Base-by-base conservation (phyloP, 2,888 invertebrate genomes). In the Pyrochroa serraticornis region DNA sequence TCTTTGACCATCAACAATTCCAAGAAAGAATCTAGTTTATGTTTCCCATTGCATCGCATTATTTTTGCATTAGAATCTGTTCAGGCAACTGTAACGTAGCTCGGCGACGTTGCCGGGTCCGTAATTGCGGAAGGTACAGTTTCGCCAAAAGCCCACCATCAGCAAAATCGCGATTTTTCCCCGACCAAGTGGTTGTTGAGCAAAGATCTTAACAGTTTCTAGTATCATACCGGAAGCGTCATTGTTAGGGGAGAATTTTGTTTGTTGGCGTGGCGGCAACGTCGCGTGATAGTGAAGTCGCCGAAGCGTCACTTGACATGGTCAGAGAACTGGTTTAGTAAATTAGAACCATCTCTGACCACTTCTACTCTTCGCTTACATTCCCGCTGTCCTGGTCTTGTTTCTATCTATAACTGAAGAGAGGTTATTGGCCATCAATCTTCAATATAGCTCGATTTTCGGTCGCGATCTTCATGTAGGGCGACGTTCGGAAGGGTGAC, bases 321-420 rank as follows among this genome's bases (percentile, higher is more conserved):
- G 76, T 77, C 76, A 76, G 71, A 74, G 75, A 77, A 77, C 77
- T 77, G 76, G 77, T 77, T 77, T 77, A 77, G 74, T 77, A 76
- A 77, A 77, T 77, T 76, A 76, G 77, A 76, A 68, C 76, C 76
- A 76, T 75, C 74, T 71, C 71, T 71, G 73, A 70, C 73, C 71
- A 74, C 69, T 72, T 58, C 59, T 55, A 58, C 61, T 59, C 58
- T 58, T 50, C 60, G 51, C 69, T 71, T 70, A 71, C 71, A 70
- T 71, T 72, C 72, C 70, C 68, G 68, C 69, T 72, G 74, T 75
- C 73, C 74, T 73, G 75, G 71, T 76, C 76, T 75, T 75, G 73
- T 75, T 77, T 75, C 75, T 73, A 70, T 66, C 69, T 53, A 44
- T 53, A 53, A 46, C 10, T 38, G 39, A n/a, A n/a, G 7, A n/a